Base-by-base conservation (phyloP, 1,140 invertebrate genomes). In the Trichonephila clavata region DNA sequence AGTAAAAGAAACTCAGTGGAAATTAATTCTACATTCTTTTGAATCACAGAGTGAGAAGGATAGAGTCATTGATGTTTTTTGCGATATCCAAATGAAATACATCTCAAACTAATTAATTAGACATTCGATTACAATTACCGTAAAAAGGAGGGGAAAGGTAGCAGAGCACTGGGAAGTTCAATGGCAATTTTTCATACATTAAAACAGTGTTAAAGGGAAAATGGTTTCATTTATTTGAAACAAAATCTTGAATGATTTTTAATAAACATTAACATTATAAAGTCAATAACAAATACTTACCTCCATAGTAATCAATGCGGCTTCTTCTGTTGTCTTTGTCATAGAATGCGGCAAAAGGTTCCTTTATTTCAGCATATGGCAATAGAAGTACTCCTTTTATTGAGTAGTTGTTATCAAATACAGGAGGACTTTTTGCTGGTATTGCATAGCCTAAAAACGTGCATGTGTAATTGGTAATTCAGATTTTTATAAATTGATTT, bases 251-350 rank as follows among this genome's bases (percentile, higher is more conserved):
- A 65, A 13, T n/a, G 20, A 65, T 24, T 65, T 24, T 10, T 24
- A 24, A 68, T 39, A 14, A 4, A 68, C 13, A 14, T 68, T n/a
- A 27, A n/a, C 6, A 27, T 10, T 1, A 24, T 21, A 18, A 61
- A 50, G 21, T 61, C 4, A 13, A 27, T 68, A 7, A 20, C 2
- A 24, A 13, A 24, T 68, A 43, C 57, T 95, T 96, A 97, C 98
- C 98, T 95, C 98, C 98, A 96, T 99, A 99, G 95, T 99, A 99
- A 96, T 99, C 98, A 94, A 99, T 98, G 92, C 99, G 97, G 86
- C 98, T 99, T 83, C 96, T 96, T 91, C 97, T 97, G 94, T 97
- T 97, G 20, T 96, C 96, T 7, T 96, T 96, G 96, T 99, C 98
- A 94, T 96, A 99, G 97, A 98, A 99, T 24, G 98, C 98, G 95